Evolutionary conservation across 2,797 vertebrate species (phyloP).

Genomic region (Decapterus maruadsi): DNA sequence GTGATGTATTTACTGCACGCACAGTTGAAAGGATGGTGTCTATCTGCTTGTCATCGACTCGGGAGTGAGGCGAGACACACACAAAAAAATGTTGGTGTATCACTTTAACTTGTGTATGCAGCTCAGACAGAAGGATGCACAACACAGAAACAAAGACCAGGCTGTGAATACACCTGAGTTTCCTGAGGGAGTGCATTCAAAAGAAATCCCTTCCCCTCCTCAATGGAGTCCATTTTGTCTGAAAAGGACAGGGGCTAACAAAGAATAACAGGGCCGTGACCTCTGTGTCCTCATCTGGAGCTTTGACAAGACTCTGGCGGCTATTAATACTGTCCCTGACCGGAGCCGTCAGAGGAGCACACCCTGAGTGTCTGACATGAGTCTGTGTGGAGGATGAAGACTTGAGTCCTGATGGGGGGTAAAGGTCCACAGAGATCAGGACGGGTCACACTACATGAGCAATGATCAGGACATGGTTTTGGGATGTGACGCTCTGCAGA

Average conservation of each 20-base stretch:
- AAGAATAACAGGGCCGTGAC: constrained; percentile 4
- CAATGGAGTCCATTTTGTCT: not conserved
- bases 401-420: not conserved
- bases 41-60: too few relatives aligned
- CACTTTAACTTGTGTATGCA: too few relatives aligned
- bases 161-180: not conserved
- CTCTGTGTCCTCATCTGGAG: constrained; percentile 1
- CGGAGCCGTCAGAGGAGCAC: not conserved
- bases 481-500: constrained; percentile 12
- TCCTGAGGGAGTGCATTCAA: not conserved
- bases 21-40: too few relatives aligned
- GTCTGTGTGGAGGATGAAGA: not conserved
- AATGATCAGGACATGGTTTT: constrained; percentile 18
- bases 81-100: too few relatives aligned
- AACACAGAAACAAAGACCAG: not conserved
- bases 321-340: constrained; percentile 1
- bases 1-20: too few relatives aligned
- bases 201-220: not conserved
- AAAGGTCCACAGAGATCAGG: not conserved
- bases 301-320: constrained; percentile 3
- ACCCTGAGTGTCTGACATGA: not conserved
- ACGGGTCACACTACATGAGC: not conserved
- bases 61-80: too few relatives aligned
- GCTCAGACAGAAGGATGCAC: too few relatives aligned
- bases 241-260: not conserved